phyloP scores from a whole-genome alignment of 2,888 invertebrate genomes.

The Lepetodrilus schrolli region DNA sequence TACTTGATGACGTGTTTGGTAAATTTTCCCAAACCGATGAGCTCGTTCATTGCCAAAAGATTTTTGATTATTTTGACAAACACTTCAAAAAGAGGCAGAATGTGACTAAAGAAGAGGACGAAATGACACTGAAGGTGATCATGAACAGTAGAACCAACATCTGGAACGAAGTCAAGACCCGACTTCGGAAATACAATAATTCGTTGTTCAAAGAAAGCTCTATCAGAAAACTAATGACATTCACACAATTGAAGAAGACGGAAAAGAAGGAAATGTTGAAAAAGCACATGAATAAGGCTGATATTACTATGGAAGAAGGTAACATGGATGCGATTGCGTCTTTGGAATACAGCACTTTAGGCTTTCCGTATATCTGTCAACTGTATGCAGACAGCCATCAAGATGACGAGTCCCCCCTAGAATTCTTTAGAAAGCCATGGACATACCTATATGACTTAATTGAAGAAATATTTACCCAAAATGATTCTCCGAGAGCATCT shows the following conservation, averaged over 20 bases:
- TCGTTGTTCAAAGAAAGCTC: neutral
- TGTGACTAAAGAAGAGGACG: neutral
- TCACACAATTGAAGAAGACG: neutral
- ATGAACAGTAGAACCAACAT: constrained; percentile 4
- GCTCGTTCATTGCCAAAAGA: neutral
- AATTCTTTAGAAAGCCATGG: neutral
- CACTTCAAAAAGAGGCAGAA: neutral
- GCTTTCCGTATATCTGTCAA: neutral
- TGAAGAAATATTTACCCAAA: neutral
- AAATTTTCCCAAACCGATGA: neutral
- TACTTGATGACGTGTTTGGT: neutral
- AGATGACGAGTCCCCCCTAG: neutral
- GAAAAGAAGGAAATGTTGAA: neutral
- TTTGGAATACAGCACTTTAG: neutral
- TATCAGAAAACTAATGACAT: neutral
- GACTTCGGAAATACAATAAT: neutral
- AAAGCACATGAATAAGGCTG: neutral
- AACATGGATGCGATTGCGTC: neutral
- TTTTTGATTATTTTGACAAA: neutral
- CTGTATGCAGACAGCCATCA: neutral
- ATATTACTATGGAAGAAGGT: neutral
- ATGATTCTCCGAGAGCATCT: neutral
- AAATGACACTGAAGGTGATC: neutral
- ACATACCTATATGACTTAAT: neutral
- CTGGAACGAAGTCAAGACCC: neutral